Conservation (phyloP, 2,797 vertebrate species). For the Apodemus agrarius region DNA sequence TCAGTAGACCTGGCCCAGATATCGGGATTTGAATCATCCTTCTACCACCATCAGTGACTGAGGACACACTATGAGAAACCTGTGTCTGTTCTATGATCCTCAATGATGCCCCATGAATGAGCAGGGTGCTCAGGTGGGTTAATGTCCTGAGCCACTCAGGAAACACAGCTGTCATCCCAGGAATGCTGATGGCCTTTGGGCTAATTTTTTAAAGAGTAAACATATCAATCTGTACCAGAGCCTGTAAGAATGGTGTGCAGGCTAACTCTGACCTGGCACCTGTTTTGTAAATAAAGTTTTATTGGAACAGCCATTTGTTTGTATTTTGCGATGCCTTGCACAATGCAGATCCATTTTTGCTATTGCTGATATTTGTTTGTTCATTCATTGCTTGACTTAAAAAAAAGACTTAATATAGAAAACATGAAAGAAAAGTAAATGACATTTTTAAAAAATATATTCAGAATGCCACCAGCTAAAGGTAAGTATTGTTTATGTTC, state of each 20-base stretch:
- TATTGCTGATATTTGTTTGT: not conserved
- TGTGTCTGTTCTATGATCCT: not conserved
- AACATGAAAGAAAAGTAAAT: not conserved
- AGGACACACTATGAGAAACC: not conserved
- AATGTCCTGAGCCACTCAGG: not conserved
- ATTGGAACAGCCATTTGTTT: not conserved
- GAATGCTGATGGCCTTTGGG: not conserved
- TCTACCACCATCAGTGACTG: not conserved
- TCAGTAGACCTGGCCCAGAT: not conserved
- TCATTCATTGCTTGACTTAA: not conserved
- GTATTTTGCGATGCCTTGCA: not conserved
- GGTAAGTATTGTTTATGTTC: not conserved
- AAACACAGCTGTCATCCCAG: not conserved
- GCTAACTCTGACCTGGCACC: not conserved
- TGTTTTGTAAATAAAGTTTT: slow-evolving; percentile 48
- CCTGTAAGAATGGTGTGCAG: not conserved
- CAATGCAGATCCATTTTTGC: not conserved
- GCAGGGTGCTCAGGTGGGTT: not conserved
- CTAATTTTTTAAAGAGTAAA: not conserved
- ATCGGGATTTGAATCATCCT: not conserved
- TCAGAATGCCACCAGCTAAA: not conserved
- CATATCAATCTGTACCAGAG: not conserved
- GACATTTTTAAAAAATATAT: not conserved
- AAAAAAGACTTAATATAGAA: not conserved
- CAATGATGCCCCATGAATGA: not conserved